These are phyloP conservation scores for Andrena haemorrhoa DNA, from an alignment of 2,888 invertebrate genomes.

Conservation along the genomic window DNA sequence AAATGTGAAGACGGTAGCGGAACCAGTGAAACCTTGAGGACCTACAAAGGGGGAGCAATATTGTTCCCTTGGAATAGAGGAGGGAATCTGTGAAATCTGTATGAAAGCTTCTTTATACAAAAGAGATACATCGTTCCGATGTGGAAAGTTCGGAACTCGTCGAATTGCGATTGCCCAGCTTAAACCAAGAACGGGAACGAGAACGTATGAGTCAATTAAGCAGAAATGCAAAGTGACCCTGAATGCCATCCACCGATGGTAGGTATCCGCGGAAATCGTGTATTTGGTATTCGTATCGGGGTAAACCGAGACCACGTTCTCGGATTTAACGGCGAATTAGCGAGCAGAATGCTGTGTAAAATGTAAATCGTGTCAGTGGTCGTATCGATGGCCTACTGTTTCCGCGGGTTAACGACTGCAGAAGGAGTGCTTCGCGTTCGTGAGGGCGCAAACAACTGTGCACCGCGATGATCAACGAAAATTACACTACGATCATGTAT, in stretches of 20 bases:
- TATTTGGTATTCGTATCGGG: constrained; percentile 58
- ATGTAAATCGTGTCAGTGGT: constrained; percentile 59
- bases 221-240: constrained; percentile 27
- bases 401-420: constrained; percentile 21
- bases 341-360: constrained; percentile 53
- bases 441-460: background rate
- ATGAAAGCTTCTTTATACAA: no score
- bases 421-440: constrained; percentile 24
- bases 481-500: background rate
- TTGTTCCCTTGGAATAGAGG: no score
- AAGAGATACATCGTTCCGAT: no score
- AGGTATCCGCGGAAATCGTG: constrained; percentile 29
- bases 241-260: constrained; percentile 25
- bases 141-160: no score
- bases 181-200: background rate
- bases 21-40: no score
- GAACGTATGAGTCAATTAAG: constrained; percentile 36
- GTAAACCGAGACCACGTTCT: constrained; percentile 50
- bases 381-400: constrained; percentile 19
- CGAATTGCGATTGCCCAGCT: background rate
- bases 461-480: background rate
- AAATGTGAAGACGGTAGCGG: no score
- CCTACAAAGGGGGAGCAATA: no score
- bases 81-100: no score
- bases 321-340: constrained; percentile 62